A percentile compares a stretch with the other conserved stretches of the same genome.
Conservation (phyloP, 1,140 invertebrate species). For the Nixonia krombeini region DNA sequence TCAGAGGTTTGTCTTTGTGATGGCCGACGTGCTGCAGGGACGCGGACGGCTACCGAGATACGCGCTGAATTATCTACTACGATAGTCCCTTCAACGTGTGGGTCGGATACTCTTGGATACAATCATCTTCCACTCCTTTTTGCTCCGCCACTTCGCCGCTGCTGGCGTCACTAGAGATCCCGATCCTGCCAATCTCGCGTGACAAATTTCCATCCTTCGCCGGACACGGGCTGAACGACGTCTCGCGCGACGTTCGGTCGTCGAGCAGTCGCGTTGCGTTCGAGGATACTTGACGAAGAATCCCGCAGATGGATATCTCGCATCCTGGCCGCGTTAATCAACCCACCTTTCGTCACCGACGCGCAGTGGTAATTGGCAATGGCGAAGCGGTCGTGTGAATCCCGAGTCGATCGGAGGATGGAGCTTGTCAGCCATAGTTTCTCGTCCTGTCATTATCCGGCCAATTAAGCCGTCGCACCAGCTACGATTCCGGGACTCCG, state of each 20-base stretch:
- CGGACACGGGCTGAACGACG: no score
- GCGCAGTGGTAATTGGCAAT: constrained; percentile 58
- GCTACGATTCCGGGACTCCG: constrained; percentile 27
- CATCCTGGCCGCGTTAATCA: constrained; percentile 35
- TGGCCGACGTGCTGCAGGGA: constrained; percentile 64
- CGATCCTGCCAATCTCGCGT: constrained; percentile 27
- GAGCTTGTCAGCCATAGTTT: constrained; percentile 34
- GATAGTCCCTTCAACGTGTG: constrained; percentile 62
- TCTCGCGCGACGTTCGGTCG: no score
- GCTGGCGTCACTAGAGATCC: constrained; percentile 26
- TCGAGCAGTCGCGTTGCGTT: not conserved
- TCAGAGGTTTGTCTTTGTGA: constrained; percentile 70
- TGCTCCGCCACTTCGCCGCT: constrained; percentile 23
- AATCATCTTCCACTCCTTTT: constrained; percentile 50
- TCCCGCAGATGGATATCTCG: not conserved
- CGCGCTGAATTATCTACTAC: constrained; percentile 69
- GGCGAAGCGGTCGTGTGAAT: constrained; percentile 60
- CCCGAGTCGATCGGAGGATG: constrained; percentile 47
- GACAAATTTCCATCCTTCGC: constrained; percentile 36
- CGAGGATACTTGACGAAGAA: not conserved
- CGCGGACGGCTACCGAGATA: constrained; percentile 67
- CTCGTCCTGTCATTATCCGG: constrained; percentile 40
- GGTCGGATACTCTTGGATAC: constrained; percentile 54
- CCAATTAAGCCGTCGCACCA: constrained; percentile 38
- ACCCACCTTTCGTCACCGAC: constrained; percentile 54